Evolutionary conservation across 2,113 vertebrate species (phyloP).

Genomic region (Tauraco erythrolophus): DNA sequence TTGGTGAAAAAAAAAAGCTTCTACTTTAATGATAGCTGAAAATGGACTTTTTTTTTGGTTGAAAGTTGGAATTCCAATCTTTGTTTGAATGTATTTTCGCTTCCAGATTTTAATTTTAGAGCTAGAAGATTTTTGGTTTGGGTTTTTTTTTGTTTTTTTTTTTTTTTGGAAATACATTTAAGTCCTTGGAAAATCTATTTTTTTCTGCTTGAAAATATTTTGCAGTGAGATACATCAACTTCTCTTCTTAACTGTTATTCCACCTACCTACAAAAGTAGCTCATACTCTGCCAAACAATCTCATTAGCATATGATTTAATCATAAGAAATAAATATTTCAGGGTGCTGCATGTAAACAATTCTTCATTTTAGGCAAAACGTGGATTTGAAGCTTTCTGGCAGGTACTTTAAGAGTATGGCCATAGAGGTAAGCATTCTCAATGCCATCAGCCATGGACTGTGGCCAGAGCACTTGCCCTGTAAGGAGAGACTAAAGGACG

Average conservation of each 20-base stretch:
- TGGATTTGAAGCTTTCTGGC: not conserved
- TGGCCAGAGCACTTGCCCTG: not conserved
- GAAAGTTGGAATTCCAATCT: not conserved
- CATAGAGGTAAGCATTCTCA: not conserved
- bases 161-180: not conserved
- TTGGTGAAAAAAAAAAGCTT: not conserved
- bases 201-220: not conserved
- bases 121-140: not conserved
- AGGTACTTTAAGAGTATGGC: not conserved
- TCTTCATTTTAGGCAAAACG: not conserved
- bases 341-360: not conserved
- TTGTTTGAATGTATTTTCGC: not conserved
- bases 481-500: not conserved
- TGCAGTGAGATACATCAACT: not conserved
- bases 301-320: not conserved
- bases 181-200: not conserved
- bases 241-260: not conserved
- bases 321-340: not conserved
- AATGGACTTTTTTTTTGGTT: not conserved
- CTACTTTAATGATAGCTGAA: not conserved
- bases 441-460: not conserved
- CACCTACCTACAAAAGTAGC: not conserved
- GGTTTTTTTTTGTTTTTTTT: not conserved
- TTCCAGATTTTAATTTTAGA: not conserved
- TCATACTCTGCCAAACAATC: not conserved